Percentiles rank a stretch among this genome's conserved stretches.
Evolutionary conservation across 2,888 invertebrate genomes (phyloP).

Genomic region (Latrodectus hesperus): DNA sequence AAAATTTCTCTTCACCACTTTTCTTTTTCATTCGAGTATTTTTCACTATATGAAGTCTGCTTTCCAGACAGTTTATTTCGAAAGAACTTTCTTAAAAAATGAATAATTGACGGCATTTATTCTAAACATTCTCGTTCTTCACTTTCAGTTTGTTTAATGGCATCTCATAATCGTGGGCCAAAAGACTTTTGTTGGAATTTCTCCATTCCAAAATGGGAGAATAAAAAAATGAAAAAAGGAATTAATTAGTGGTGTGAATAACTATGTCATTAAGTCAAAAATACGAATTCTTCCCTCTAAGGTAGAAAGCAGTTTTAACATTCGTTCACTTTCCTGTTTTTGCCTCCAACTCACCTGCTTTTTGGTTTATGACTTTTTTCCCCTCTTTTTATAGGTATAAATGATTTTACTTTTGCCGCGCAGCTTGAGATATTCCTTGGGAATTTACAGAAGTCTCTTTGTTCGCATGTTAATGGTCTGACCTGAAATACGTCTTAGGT

Average conservation of each 20-base stretch:
- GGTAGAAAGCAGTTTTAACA: neutral
- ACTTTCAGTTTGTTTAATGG: neutral
- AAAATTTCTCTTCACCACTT: neutral
- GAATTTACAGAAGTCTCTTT: too few relatives aligned
- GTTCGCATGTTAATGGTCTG: too few relatives aligned
- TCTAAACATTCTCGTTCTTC: neutral
- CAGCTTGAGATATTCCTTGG: too few relatives aligned
- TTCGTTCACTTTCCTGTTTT: neutral
- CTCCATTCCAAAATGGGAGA: neutral
- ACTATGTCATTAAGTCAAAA: slow-evolving; percentile 5
- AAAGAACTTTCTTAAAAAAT: neutral
- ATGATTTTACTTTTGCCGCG: too few relatives aligned
- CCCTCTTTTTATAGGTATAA: too few relatives aligned
- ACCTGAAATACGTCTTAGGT: too few relatives aligned
- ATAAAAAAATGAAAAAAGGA: neutral
- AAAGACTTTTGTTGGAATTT: neutral
- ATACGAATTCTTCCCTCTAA: neutral
- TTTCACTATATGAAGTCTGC: neutral
- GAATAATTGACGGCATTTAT: neutral
- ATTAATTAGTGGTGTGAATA: neutral
- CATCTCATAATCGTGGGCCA: neutral
- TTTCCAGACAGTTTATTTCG: neutral
- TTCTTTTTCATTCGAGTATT: neutral
- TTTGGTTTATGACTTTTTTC: too few relatives aligned
- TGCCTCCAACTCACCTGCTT: neutral